phyloP scores from a whole-genome alignment of 2,797 vertebrate genomes.

The Phylloscopus collybita region DNA sequence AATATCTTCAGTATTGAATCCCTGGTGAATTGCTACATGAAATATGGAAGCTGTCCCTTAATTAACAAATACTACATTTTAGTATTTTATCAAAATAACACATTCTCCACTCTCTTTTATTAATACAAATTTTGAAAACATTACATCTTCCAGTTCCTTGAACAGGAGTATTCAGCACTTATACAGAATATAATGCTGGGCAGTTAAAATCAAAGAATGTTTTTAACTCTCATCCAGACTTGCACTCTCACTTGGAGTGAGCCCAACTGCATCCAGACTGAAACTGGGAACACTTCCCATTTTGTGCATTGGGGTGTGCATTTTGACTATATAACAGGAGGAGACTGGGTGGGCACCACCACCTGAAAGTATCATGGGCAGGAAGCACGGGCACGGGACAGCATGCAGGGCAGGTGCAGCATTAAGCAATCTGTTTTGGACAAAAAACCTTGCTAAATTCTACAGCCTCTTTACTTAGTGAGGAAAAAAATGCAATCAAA shows the following conservation, averaged over 20 bases:
- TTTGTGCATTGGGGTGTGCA: not conserved
- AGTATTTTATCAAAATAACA: not conserved
- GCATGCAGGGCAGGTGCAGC: not conserved
- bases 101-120: not conserved
- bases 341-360: not conserved
- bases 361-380: accelerated
- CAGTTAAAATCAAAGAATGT: not conserved
- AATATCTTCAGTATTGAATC: slow-evolving; percentile 3
- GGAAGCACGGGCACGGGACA: not conserved
- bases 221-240: not conserved
- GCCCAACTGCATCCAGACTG: not conserved
- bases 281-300: not conserved
- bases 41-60: not conserved
- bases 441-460: not conserved
- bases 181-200: not conserved
- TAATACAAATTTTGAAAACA: not conserved
- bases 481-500: not conserved
- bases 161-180: not conserved
- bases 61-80: not conserved
- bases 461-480: not conserved
- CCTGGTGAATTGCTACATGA: not conserved
- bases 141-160: not conserved
- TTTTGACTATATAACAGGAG: accelerated
- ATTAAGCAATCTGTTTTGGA: not conserved
- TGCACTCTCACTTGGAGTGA: not conserved